Evolutionary conservation across 2,888 invertebrate species (phyloP).

Genomic region (Apotomis turbidana): DNA sequence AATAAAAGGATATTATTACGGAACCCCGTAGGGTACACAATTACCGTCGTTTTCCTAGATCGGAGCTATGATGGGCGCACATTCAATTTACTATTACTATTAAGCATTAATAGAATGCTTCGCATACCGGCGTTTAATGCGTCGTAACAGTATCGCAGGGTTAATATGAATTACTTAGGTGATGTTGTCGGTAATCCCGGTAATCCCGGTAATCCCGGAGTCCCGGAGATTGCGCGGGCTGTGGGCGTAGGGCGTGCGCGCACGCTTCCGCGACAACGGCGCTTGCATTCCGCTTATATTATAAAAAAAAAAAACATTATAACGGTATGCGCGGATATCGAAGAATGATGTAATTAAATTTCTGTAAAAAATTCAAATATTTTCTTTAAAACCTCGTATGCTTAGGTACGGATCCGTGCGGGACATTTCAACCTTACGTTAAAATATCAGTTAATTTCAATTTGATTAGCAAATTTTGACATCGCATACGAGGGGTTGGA

Average conservation of each 20-base stretch:
- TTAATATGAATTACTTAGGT: slow-evolving; percentile 66
- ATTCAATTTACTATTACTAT: slow-evolving; percentile 66
- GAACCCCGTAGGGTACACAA: slow-evolving; percentile 42
- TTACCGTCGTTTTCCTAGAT: slow-evolving; percentile 46
- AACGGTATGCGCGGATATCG: slow-evolving; percentile 10
- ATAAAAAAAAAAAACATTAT: slow-evolving; percentile 18
- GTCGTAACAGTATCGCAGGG: slow-evolving; percentile 58
- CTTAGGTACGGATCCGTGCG: too few relatives aligned
- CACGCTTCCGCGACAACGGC: slow-evolving; percentile 65
- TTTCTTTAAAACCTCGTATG: too few relatives aligned
- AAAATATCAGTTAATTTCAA: too few relatives aligned
- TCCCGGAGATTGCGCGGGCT: slow-evolving; percentile 61
- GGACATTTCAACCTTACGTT: too few relatives aligned
- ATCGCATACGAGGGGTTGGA: too few relatives aligned
- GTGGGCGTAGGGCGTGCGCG: slow-evolving; percentile 50
- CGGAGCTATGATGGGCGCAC: slow-evolving; percentile 49
- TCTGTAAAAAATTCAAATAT: neutral
- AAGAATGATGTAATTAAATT: neutral
- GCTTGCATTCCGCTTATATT: slow-evolving; percentile 58
- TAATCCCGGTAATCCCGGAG: slow-evolving; percentile 57
- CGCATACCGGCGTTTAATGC: slow-evolving; percentile 58
- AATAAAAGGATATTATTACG: slow-evolving; percentile 38
- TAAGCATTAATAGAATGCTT: slow-evolving; percentile 59
- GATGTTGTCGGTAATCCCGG: slow-evolving; percentile 52
- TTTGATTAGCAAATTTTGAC: too few relatives aligned